Evolutionary conservation across 2,888 invertebrate genomes (phyloP), one percentile per base, ranked within the genome.

Genomic region (Trichopria drosophilae): DNA sequence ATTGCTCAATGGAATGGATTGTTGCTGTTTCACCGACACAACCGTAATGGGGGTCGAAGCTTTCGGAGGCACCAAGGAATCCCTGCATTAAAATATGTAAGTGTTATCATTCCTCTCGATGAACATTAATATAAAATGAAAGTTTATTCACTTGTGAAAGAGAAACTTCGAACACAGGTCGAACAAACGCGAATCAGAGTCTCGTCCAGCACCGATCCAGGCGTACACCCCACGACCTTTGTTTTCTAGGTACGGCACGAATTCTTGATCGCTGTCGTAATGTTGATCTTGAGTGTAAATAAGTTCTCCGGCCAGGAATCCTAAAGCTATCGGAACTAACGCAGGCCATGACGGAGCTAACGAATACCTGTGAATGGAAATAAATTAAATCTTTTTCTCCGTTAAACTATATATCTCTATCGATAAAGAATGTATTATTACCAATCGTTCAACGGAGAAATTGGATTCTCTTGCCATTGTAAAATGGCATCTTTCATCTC

Each of bases 191-290:
- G 84, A 81, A 73, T 94, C 94, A 3, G 90, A 87, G 72, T 96
- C 95, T 4, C 95, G 81, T 0, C 94, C 94, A 5, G 92, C 92
- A 2, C 95, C 95, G 53, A 95, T 95, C 96, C 96, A 96, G 67
- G 90, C 88, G 75, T 90, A 92, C 65, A 84, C 80, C 69, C 82
- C 69, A 9, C 59, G 63, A 18, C 73, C 74, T 37, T 75, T 75
- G 37, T 75, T 75, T 49, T 75, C 73, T 9, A 74, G 55, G 42
- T 73, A 75, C 1, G 73, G 73, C n/a, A 75, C 75, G 3, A 75
- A 61, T 23, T 75, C 75, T 12, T 66, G 66, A 22, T 74, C 73
- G 4, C 64, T 60, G 39, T 71, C 71, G 9, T 61, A 57, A 0
- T 61, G 56, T 5, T 65, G 67, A 23, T 73, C 73, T 34, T 68